Evolutionary conservation across 2,888 invertebrate genomes (phyloP).

Genomic region (Pyrochroa serraticornis): DNA sequence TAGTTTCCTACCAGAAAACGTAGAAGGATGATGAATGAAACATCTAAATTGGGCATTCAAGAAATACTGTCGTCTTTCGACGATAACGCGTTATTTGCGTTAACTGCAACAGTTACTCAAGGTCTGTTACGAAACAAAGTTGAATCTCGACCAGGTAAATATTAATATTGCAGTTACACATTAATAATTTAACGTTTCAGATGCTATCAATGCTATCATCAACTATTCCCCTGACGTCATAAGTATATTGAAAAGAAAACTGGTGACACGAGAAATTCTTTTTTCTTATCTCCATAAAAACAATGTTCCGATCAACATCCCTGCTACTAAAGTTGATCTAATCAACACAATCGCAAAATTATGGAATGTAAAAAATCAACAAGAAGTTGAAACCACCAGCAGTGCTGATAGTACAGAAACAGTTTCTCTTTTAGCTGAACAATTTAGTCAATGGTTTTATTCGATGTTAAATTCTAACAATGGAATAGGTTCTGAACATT

Average conservation of each 20-base stretch:
- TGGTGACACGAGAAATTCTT: constrained; percentile 62
- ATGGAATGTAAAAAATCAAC: constrained; percentile 51
- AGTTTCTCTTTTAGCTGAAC: constrained; percentile 59
- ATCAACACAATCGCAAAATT: constrained; percentile 57
- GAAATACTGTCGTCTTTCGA: constrained; percentile 14
- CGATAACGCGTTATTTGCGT: constrained; percentile 27
- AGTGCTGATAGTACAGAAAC: constrained; percentile 8
- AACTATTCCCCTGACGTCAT: constrained; percentile 59
- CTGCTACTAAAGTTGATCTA: constrained; percentile 61
- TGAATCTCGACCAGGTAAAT: constrained; percentile 35
- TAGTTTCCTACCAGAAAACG: neutral
- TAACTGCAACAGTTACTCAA: constrained; percentile 41
- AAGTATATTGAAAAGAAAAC: constrained; percentile 60
- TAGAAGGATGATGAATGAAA: constrained; percentile 15
- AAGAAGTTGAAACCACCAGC: neutral
- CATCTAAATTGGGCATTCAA: constrained; percentile 7
- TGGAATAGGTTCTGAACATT: constrained; percentile 59
- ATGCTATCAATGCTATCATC: constrained; percentile 61
- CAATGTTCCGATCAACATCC: constrained; percentile 56
- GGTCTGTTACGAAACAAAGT: constrained; percentile 38
- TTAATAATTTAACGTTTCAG: constrained; percentile 48
- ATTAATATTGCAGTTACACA: neutral
- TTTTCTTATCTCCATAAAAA: constrained; percentile 62
- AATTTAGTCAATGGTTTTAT: constrained; percentile 67
- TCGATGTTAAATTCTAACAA: constrained; percentile 55